These are phyloP conservation scores for Theretra japonica DNA, from an alignment of 2,888 invertebrate genomes.

Conservation along the genomic window DNA sequence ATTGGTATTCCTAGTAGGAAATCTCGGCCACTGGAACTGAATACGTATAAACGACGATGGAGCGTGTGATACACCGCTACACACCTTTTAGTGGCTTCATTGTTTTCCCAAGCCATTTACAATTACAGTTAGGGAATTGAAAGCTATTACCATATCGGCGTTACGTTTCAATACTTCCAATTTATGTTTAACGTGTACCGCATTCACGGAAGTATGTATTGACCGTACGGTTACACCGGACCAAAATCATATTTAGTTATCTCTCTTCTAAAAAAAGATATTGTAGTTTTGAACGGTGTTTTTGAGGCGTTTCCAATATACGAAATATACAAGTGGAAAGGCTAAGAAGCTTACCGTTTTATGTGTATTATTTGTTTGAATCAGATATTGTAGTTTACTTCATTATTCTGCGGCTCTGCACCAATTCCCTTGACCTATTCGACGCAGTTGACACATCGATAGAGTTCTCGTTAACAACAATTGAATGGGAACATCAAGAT, in stretches of 20 bases:
- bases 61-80: constrained; percentile 58
- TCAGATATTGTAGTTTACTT: constrained; percentile 22
- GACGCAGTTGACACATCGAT: constrained; percentile 18
- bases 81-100: constrained; percentile 53
- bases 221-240: not conserved
- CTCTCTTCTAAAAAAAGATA: too few species aligned
- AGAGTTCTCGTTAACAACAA: constrained; percentile 26
- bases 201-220: constrained; percentile 11
- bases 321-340: not conserved
- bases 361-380: not conserved
- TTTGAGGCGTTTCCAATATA: not conserved
- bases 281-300: not conserved
- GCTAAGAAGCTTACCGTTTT: not conserved
- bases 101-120: constrained; percentile 57
- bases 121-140: constrained; percentile 55
- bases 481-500: constrained; percentile 26
- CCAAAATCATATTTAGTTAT: too few species aligned
- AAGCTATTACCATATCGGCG: constrained; percentile 45
- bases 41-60: constrained; percentile 53
- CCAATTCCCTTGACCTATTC: constrained; percentile 27
- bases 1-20: constrained; percentile 64
- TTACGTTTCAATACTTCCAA: constrained; percentile 40
- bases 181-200: constrained; percentile 17
- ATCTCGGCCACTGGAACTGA: constrained; percentile 63
- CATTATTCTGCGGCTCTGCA: constrained; percentile 21